Evolutionary conservation across 2,888 invertebrate genomes (phyloP), one percentile per base, ranked within the genome.

Genomic region (Mesochorus sp.): DNA sequence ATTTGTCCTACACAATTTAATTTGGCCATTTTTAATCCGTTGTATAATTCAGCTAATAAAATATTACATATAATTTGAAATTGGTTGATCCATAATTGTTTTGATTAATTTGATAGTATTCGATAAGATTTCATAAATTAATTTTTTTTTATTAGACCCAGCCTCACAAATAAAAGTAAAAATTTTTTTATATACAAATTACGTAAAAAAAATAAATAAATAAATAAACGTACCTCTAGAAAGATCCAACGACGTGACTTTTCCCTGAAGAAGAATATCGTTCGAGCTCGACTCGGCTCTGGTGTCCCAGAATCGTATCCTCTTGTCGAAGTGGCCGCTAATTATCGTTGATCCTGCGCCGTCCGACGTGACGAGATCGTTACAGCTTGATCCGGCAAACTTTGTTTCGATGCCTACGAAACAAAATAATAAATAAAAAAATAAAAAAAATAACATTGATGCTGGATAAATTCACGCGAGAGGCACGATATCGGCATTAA

Each of bases 291-390:
- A 94, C 86, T 98, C 97, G 12, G 96, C 94, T 85, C 99, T 94
- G 80, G 96, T 95, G 91, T 99, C 99, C 99, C 99, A 99, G 92
- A 99, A 97, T 64, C 99, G 94, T 85, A 99, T 96, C 88, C 96
- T 95, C 92, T 98, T 98, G 92, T 99, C 99, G 91, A 97, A 99
- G 92, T 99, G 99, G 21, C 99, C 99, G 87, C 98, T 98, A 86
- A 99, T 97, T 85, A 99, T 96, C 66, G 96, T 96, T 14, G 97
- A 95, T 42, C 97, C 97, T 8, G 95, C 94, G 78, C 96, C 95
- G 89, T 97, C 97, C 74, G 96, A 95, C 82, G 97, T 97, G 83
- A 98, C 98, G 79, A 99, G 93, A 92, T 99, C 99, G 92, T 98
- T 98, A 92, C 98, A 99, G 88, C 97, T 97, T 34, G 98, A 99